Percentiles rank a stretch among this genome's conserved stretches.
Evolutionary conservation across 2,888 invertebrate genomes (phyloP).

Genomic region (Miltochrista miniata): DNA sequence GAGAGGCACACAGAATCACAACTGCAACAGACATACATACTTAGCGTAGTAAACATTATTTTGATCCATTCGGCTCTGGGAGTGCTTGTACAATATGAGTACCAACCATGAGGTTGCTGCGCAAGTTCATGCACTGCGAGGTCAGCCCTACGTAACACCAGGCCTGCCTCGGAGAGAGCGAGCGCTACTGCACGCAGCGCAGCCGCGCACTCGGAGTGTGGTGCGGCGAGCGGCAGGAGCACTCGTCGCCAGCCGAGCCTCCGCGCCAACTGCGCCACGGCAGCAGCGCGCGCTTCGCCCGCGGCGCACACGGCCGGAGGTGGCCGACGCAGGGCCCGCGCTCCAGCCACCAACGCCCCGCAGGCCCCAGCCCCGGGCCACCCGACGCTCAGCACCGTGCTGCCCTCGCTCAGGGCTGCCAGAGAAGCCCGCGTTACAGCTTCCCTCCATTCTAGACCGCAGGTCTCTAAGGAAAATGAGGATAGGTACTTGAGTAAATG

Average conservation of each 20-base stretch:
- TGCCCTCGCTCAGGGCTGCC: slow-evolving; percentile 45
- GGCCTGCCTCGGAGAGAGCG: slow-evolving; percentile 45
- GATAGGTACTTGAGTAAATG: not conserved
- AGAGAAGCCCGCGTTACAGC: slow-evolving; percentile 49
- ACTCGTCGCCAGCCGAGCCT: slow-evolving; percentile 54
- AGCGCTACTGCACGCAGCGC: slow-evolving; percentile 38
- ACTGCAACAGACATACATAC: slow-evolving; percentile 37
- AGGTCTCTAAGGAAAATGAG: slow-evolving; percentile 50
- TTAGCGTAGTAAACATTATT: not conserved
- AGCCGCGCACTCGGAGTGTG: slow-evolving; percentile 42
- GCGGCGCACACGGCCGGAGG: slow-evolving; percentile 36
- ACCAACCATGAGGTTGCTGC: slow-evolving; percentile 46
- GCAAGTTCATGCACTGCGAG: slow-evolving; percentile 22
- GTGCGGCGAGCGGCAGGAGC: slow-evolving; percentile 38
- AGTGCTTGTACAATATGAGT: not conserved
- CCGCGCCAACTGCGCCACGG: slow-evolving; percentile 43
- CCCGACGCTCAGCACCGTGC: slow-evolving; percentile 41
- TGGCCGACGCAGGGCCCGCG: slow-evolving; percentile 37
- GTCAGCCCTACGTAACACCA: slow-evolving; percentile 37
- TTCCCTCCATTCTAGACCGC: slow-evolving; percentile 49
- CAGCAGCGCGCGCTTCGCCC: slow-evolving; percentile 43
- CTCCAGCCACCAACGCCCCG: slow-evolving; percentile 45
- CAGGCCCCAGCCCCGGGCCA: slow-evolving; percentile 47
- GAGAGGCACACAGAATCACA: slow-evolving; percentile 46
- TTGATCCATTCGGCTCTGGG: too few species aligned